These are phyloP conservation scores for Epinotia bilunana DNA, from an alignment of 2,888 invertebrate genomes.

Conservation along the genomic window DNA sequence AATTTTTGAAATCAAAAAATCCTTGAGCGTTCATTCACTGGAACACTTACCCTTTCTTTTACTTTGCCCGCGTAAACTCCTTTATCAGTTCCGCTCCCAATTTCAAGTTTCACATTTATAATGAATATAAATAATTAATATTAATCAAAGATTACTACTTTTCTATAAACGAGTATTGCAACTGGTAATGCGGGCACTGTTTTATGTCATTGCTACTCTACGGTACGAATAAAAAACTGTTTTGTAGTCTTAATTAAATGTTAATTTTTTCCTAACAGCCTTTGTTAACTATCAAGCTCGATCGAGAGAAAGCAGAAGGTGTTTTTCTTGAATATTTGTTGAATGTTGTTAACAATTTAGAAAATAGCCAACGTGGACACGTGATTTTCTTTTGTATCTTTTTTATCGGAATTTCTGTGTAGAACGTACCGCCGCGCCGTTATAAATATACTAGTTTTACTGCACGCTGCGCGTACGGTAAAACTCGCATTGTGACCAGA, in stretches of 20 bases:
- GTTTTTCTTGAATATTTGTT: conserved; percentile 16
- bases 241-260: conserved; percentile 66
- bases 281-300: conserved; percentile 55
- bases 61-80: too few species aligned
- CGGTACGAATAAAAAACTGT: conserved; percentile 54
- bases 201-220: conserved; percentile 51
- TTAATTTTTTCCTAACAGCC: conserved; percentile 56
- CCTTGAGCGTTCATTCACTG: too few species aligned
- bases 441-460: too few species aligned
- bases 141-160: neutral
- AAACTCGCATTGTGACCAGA: too few species aligned
- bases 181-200: conserved; percentile 46
- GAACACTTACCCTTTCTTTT: too few species aligned
- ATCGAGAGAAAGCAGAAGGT: neutral
- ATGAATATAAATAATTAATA: too few species aligned
- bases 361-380: neutral
- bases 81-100: too few species aligned
- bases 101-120: too few species aligned
- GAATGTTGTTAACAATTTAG: neutral
- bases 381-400: neutral
- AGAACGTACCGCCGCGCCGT: neutral
- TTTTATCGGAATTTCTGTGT: neutral
- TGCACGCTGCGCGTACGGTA: too few species aligned
- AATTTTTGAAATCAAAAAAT: too few species aligned
- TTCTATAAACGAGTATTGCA: conserved; percentile 3